phyloP scores from a whole-genome alignment of 1,140 invertebrate species.

The Bombyx mori region ASM3026992v2 NC_085121.1:6789501-6790000 shows the following conservation, averaged over 20 bases:
- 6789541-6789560: not conserved
- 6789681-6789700: conserved; percentile 60
- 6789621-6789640: conserved; percentile 50
- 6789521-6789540: conserved; percentile 3
- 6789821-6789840: conserved; percentile 60
- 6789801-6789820: conserved; percentile 51
- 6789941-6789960: conserved; percentile 36
- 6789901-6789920: conserved; percentile 69
- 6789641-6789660: conserved; percentile 58
- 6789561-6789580: too few species aligned
- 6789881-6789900: conserved; percentile 69
- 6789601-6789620: conserved; percentile 6
- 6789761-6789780: conserved; percentile 43
- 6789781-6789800: conserved; percentile 51
- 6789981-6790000: conserved; percentile 36
- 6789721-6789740: conserved; percentile 60
- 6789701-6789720: conserved; percentile 63
- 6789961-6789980: conserved; percentile 40
- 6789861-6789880: conserved; percentile 71
- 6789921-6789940: conserved; percentile 51
- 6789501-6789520: conserved; percentile 8
- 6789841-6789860: conserved; percentile 62
- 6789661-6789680: conserved; percentile 68
- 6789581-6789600: too few species aligned
- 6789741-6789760: conserved; percentile 53